Conservation (phyloP, 2,113 vertebrate genomes). For the Microcebus murinus region DNA sequence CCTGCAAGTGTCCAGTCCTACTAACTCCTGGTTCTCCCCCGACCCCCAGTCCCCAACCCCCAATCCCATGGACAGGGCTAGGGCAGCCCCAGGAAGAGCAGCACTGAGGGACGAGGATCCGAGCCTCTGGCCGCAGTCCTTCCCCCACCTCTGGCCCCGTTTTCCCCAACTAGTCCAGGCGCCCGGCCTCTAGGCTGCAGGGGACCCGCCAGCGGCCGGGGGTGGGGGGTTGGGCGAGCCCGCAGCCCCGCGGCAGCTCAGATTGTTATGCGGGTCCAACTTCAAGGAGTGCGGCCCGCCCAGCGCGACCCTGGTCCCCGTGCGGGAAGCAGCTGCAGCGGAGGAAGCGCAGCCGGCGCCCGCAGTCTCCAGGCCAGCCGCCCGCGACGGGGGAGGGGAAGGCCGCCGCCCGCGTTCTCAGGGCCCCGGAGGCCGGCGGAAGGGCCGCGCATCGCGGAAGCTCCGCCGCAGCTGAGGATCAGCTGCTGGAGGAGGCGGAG, state of each 20-base stretch:
- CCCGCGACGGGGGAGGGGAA: slow-evolving; percentile 53
- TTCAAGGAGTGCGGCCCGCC: slow-evolving; percentile 56
- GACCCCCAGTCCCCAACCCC: no score
- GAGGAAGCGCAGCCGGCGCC: slow-evolving; percentile 7
- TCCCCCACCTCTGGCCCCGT: not conserved
- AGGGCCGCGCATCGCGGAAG: slow-evolving; percentile 66
- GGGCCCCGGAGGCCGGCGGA: slow-evolving; percentile 41
- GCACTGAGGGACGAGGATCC: not conserved
- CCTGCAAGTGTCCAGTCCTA: not conserved
- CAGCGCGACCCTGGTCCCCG: not conserved
- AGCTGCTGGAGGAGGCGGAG: slow-evolving; percentile 83
- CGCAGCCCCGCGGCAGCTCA: not conserved
- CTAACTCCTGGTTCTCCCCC: not conserved
- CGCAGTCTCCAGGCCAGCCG: slow-evolving; percentile 1
- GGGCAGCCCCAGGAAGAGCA: not conserved
- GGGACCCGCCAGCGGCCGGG: not conserved
- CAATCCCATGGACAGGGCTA: not conserved
- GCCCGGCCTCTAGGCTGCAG: not conserved
- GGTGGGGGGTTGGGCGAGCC: not conserved
- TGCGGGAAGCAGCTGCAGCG: not conserved
- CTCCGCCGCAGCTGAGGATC: slow-evolving; percentile 82
- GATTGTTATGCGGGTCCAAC: slow-evolving; percentile 55
- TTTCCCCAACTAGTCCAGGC: not conserved
- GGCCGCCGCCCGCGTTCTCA: slow-evolving; percentile 10
- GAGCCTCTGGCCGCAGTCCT: not conserved